Base-by-base conservation (phyloP, 2,888 invertebrate genomes). In the Chymomyza fuscimana region DNA sequence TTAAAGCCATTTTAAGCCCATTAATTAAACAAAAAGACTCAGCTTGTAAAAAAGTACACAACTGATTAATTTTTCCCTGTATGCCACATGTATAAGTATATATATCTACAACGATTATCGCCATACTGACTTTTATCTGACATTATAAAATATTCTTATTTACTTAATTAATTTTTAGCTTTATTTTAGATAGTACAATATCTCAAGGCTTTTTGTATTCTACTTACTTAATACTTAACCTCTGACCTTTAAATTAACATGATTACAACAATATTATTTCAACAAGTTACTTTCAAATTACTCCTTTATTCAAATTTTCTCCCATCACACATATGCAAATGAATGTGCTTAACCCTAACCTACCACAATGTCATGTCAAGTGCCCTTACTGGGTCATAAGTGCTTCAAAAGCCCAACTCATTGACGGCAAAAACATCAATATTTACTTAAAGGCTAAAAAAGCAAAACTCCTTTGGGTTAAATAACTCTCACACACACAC, bases 261-360 rank as follows among this genome's bases (percentile, higher is more conserved):
- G 10, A 12, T 46, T 46, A 46, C 12, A 46, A 46, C 1, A 46
- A 46, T 12, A 46, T 12, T 46, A 46, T 46, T 46, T 46, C 40
- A 46, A 46, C 40, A 46, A 46, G 40, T 46, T 46, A 46, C 5
- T 36, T 25, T 9, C 10, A 46, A 46, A 46, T 12, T 2, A 46
- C 40, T 46, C 12, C 40, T 12, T 6, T 46, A 46, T 12, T 10
- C 10, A 46, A 46, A 12, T 12, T 12, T 12, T 46, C 12, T 0
- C 12, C 3, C 40, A 46, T 46, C 15, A 4, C 54, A n/a, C 15
- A 54, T 22, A 54, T 16, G 16, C 51, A 51, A 15, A 51, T 15
- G 16, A 51, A 51, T 51, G 16, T 51, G 51, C 51, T 51, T 51
- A 51, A 51, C 51, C 51, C 51, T 51, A 51, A 51, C 51, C 51